Evolutionary conservation across 2,888 invertebrate species (phyloP).

Genomic region (Hyles lineata): DNA sequence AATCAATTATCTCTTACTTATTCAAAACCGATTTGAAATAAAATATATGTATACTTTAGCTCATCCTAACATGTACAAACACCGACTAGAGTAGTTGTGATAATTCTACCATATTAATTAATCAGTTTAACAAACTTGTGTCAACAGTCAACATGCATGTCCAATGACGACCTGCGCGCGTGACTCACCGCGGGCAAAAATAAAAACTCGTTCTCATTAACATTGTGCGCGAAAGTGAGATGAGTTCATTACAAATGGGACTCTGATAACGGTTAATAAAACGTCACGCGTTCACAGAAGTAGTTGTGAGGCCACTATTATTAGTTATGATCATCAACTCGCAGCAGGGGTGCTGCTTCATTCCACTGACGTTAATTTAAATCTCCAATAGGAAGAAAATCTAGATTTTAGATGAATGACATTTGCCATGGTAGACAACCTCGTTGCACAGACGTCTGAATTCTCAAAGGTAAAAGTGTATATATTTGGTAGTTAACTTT

Average conservation of each 20-base stretch:
- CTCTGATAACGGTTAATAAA: constrained; percentile 15
- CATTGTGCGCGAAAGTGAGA: constrained; percentile 23
- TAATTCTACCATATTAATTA: no score
- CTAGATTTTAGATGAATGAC: no score
- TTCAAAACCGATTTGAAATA: no score
- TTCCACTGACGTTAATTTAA: not conserved
- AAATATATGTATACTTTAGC: no score
- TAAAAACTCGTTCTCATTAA: not conserved
- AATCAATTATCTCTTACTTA: no score
- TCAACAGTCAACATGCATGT: not conserved
- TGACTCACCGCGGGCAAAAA: constrained; percentile 21
- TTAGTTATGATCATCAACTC: not conserved
- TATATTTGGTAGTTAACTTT: no score
- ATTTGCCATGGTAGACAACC: no score
- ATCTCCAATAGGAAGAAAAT: not conserved
- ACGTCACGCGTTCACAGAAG: not conserved
- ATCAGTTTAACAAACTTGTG: no score
- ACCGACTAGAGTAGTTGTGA: no score
- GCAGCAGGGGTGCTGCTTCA: not conserved
- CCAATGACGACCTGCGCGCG: constrained; percentile 9
- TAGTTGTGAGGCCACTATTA: not conserved
- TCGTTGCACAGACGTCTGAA: no score
- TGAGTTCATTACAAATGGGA: constrained; percentile 13
- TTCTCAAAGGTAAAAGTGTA: no score
- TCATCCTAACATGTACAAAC: no score